Percentiles rank a stretch among this genome's conserved stretches.
phyloP scores from a whole-genome alignment of 2,113 vertebrate genomes.

The Plotosus lineatus region DNA sequence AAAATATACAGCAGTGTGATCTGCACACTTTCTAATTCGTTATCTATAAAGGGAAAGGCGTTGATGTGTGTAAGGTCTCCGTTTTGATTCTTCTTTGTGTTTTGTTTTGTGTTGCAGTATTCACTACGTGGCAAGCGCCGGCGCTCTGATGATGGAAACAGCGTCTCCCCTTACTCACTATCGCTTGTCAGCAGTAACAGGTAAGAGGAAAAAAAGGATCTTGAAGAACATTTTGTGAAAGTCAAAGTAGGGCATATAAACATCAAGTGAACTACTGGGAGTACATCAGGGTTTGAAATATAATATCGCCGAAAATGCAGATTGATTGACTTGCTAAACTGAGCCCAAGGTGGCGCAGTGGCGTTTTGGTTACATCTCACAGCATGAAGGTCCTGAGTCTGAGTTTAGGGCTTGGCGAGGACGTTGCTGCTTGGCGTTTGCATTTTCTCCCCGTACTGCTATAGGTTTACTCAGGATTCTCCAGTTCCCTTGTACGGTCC shows the following conservation, averaged over 20 bases:
- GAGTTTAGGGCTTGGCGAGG: no score
- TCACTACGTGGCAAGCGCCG: constrained; percentile 90
- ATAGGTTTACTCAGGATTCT: no score
- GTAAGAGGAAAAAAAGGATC: constrained; percentile 63
- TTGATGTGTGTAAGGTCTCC: not conserved
- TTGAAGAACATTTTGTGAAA: not conserved
- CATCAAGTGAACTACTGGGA: no score
- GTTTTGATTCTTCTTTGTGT: constrained; percentile 5
- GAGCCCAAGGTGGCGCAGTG: not conserved
- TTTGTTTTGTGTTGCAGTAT: constrained; percentile 77
- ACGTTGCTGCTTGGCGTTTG: no score
- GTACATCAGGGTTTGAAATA: not conserved
- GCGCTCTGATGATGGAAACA: constrained; percentile 90
- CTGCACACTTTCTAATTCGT: not conserved
- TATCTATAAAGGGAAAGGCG: not conserved
- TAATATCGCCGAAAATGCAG: not conserved
- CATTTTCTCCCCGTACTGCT: no score
- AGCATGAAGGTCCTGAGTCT: no score
- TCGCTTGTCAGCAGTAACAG: constrained; percentile 99
- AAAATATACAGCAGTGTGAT: not conserved
- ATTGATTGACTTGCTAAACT: not conserved
- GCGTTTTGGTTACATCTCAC: no score
- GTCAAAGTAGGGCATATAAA: no score
- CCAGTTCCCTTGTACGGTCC: no score
- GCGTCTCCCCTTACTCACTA: constrained; percentile 93